Evolutionary conservation across 2,113 vertebrate genomes (phyloP).

Genomic region (Diglossa brunneiventris): DNA sequence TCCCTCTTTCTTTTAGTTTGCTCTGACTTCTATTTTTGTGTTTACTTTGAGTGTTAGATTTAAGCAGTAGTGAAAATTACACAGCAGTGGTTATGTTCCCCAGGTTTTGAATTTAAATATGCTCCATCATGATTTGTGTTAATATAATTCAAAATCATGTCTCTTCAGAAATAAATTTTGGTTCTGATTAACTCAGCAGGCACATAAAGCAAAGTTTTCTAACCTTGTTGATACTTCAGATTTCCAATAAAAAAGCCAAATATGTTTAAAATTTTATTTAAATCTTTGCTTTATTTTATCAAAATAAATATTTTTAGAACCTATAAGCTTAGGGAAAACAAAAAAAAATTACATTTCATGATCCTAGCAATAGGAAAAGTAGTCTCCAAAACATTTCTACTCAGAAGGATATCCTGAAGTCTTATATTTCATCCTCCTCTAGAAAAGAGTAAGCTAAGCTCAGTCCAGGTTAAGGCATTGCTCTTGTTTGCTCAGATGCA

Average conservation of each 20-base stretch:
- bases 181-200: not conserved
- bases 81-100: not conserved
- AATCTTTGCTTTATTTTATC: not conserved
- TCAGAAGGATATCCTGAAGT: not conserved
- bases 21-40: not conserved
- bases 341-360: not conserved
- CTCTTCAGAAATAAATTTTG: not conserved
- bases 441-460: not conserved
- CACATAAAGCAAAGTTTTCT: not conserved
- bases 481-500: not conserved
- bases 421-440: not conserved
- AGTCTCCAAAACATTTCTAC: not conserved
- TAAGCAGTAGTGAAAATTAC: not conserved
- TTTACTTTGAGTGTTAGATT: not conserved
- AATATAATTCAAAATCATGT: not conserved
- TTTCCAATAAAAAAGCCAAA: not conserved
- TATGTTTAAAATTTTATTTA: not conserved
- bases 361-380: not conserved
- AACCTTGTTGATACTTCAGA: not conserved
- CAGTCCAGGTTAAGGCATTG: not conserved
- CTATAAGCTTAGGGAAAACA: not conserved
- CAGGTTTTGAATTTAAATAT: not conserved
- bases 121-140: not conserved
- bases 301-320: not conserved
- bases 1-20: not conserved